Conservation (phyloP, 2,797 vertebrate genomes). For the Serranus cabrilla region DNA sequence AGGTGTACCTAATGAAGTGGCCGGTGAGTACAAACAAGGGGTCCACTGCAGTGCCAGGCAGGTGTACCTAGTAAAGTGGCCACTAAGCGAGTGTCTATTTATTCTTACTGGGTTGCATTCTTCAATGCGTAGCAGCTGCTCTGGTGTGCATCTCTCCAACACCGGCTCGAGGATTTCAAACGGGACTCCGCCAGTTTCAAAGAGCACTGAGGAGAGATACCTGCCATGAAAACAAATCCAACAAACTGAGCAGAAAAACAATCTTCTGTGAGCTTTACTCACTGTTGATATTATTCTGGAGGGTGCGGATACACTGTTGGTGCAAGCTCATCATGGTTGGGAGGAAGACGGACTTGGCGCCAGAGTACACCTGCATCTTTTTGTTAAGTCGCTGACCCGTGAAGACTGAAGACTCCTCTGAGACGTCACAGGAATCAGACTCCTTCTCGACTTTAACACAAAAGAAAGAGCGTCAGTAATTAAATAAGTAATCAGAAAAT, state of each 20-base stretch:
- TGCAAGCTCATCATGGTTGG: conserved; percentile 91
- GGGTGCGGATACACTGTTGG: conserved; percentile 91
- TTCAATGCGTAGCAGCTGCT: conserved; percentile 91
- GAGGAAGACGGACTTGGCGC: conserved; percentile 87
- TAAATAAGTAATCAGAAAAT: background rate
- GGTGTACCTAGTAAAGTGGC: conserved; percentile 19
- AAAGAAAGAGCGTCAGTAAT: background rate
- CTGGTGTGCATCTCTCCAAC: conserved; percentile 90
- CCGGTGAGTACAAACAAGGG: background rate
- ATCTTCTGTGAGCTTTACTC: conserved; percentile 68
- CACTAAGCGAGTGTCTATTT: conserved; percentile 6
- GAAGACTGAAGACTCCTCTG: conserved; percentile 80
- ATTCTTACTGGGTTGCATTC: conserved; percentile 91
- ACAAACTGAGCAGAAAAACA: background rate
- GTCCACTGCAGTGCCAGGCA: background rate
- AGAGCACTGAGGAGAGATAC: conserved; percentile 85
- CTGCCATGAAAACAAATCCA: conserved; percentile 49
- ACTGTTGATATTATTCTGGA: conserved; percentile 94
- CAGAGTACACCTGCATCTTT: conserved; percentile 95
- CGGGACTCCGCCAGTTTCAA: conserved; percentile 91
- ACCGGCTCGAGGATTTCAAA: conserved; percentile 95
- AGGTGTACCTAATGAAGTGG: no score
- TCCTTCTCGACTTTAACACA: conserved; percentile 64
- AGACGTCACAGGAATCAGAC: conserved; percentile 61
- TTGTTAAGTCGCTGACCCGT: conserved; percentile 89